These are phyloP conservation scores for Phrynosoma blainvillii DNA, from an alignment of 2,113 vertebrate species.

Conservation along the genomic window DNA sequence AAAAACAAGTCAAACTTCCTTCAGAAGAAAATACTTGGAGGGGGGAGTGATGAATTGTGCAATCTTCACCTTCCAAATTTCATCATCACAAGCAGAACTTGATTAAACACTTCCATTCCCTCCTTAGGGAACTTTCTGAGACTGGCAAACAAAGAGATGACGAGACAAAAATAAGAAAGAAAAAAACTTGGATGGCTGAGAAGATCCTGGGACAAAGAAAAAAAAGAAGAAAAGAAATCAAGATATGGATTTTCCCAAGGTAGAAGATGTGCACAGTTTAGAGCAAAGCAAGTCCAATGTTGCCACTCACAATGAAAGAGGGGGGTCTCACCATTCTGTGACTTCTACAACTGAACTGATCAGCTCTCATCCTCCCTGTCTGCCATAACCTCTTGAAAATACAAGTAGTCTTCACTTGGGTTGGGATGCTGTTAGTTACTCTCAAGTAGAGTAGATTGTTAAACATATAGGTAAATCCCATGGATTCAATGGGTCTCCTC, in stretches of 20 bases:
- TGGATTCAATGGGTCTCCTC: no score
- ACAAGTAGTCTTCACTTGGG: not conserved
- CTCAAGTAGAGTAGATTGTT: no score
- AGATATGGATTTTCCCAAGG: not conserved
- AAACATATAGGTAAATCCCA: no score
- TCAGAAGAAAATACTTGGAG: not conserved
- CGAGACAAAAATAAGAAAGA: fast-evolving
- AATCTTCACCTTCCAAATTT: conserved; percentile 11
- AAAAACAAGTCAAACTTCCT: not conserved
- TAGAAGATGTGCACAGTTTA: no score
- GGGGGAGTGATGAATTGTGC: fast-evolving
- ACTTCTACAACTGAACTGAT: not conserved
- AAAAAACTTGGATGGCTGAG: conserved; percentile 1
- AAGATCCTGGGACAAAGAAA: not conserved
- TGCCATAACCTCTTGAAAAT: not conserved
- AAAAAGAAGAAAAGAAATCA: not conserved
- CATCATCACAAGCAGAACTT: not conserved
- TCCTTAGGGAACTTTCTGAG: not conserved
- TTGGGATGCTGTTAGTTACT: no score
- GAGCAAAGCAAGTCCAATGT: not conserved
- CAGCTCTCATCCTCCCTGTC: no score
- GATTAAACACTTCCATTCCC: not conserved
- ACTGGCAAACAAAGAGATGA: not conserved
- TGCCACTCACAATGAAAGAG: not conserved
- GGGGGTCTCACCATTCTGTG: not conserved